Evolutionary conservation across 2,888 invertebrate genomes (phyloP).

Genomic region (Dorcus hopei): DNA sequence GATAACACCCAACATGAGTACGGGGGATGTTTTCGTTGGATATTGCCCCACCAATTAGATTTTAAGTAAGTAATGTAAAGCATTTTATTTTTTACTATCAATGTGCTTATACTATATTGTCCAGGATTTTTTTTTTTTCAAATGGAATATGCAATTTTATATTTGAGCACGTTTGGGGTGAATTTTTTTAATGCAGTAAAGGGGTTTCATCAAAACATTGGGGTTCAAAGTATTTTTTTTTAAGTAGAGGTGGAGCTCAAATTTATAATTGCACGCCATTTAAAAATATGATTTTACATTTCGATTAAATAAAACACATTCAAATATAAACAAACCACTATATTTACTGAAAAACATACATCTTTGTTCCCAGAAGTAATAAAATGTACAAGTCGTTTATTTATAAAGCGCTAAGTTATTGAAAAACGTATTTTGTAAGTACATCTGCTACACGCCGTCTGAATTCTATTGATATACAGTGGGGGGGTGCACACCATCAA

Average conservation of each 20-base stretch:
- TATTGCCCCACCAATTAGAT: constrained; percentile 74
- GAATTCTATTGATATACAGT: not conserved
- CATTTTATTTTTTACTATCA: too few species aligned
- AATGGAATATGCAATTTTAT: too few species aligned
- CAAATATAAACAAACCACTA: constrained; percentile 42
- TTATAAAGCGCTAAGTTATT: constrained; percentile 10
- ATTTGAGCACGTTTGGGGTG: too few species aligned
- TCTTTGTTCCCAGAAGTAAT: constrained; percentile 47
- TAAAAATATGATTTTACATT: too few species aligned
- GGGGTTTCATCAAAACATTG: too few species aligned
- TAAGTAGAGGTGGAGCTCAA: too few species aligned
- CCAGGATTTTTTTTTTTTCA: too few species aligned
- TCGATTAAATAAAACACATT: not conserved
- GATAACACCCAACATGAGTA: constrained; percentile 58
- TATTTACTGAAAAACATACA: constrained; percentile 48
- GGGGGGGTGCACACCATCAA: constrained; percentile 11
- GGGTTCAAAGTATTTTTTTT: too few species aligned
- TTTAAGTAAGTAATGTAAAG: too few species aligned
- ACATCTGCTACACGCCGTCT: not conserved
- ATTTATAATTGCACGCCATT: too few species aligned
- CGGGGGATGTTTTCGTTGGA: constrained; percentile 72
- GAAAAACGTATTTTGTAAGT: not conserved
- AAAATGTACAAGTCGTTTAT: constrained; percentile 18
- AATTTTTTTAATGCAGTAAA: too few species aligned
- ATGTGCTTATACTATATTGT: too few species aligned